A percentile compares a stretch with the other conserved stretches of the same genome.
phyloP scores from a whole-genome alignment of 2,888 invertebrate genomes.

The Elmis aenea region DNA sequence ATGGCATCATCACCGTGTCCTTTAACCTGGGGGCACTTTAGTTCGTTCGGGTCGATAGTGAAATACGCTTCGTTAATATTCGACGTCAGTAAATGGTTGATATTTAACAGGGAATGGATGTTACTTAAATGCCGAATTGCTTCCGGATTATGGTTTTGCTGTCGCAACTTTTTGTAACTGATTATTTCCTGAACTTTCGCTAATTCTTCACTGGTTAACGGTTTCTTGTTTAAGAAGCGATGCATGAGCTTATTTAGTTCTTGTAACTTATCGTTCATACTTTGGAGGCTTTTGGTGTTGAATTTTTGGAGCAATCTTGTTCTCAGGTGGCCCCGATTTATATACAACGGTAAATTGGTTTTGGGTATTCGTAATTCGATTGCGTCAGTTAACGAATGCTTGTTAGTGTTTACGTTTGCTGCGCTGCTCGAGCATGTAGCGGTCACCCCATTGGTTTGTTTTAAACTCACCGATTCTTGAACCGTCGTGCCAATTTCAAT shows the following conservation, averaged over 20 bases:
- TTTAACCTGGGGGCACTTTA: background rate
- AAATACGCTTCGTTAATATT: background rate
- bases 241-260: constrained; percentile 19
- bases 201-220: constrained; percentile 16
- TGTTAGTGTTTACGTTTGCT: too few relatives aligned
- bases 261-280: constrained; percentile 13
- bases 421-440: too few relatives aligned
- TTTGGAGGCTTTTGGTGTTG: constrained; percentile 9
- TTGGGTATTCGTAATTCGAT: constrained; percentile 18
- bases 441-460: too few relatives aligned
- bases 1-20: background rate
- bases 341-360: too few relatives aligned
- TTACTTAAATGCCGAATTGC: too few relatives aligned
- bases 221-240: constrained; percentile 20
- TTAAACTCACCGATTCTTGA: too few relatives aligned
- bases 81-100: background rate
- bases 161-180: constrained; percentile 20
- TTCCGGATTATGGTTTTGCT: too few relatives aligned
- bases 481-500: too few relatives aligned
- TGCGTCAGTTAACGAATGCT: constrained; percentile 9
- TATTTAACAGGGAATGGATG: too few relatives aligned
- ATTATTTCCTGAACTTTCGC: constrained; percentile 21
- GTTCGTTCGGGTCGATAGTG: background rate
- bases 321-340: constrained; percentile 5
- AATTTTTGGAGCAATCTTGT: constrained; percentile 12